Evolutionary conservation across 1,140 invertebrate genomes (phyloP).

Genomic region (Listronotus bonariensis): DNA sequence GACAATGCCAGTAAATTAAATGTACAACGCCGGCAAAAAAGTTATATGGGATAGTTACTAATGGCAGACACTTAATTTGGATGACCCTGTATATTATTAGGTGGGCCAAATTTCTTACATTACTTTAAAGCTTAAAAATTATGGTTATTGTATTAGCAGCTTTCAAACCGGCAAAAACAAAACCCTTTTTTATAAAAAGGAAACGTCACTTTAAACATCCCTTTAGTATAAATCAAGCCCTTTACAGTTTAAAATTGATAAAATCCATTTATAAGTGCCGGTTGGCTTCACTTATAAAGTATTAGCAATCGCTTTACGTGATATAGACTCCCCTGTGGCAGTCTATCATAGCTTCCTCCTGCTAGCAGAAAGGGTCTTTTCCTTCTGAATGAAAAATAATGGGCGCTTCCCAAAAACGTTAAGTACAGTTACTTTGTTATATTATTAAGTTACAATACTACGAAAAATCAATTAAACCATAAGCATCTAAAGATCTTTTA

Average conservation of each 20-base stretch:
- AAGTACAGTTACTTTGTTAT: too few relatives aligned
- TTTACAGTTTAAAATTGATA: slow-evolving; percentile 55
- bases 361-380: slow-evolving; percentile 23
- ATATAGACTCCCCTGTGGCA: slow-evolving; percentile 50
- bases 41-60: too few relatives aligned
- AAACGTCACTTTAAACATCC: slow-evolving; percentile 18
- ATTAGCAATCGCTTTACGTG: slow-evolving; percentile 54
- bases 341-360: slow-evolving; percentile 45
- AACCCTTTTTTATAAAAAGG: slow-evolving; percentile 16
- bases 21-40: too few relatives aligned
- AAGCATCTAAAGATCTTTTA: too few relatives aligned
- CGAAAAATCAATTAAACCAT: too few relatives aligned
- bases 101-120: too few relatives aligned
- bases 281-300: slow-evolving; percentile 55
- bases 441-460: too few relatives aligned
- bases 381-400: neutral
- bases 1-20: too few relatives aligned
- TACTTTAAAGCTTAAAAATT: too few relatives aligned
- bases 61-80: too few relatives aligned
- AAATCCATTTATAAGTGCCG: slow-evolving; percentile 57
- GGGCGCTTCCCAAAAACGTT: slow-evolving; percentile 3
- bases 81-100: too few relatives aligned
- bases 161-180: slow-evolving; percentile 4
- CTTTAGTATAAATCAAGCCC: slow-evolving; percentile 48
- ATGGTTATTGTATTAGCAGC: too few relatives aligned